Evolutionary conservation across 1,140 invertebrate genomes (phyloP).

Genomic region (Portunus trituberculatus): DNA sequence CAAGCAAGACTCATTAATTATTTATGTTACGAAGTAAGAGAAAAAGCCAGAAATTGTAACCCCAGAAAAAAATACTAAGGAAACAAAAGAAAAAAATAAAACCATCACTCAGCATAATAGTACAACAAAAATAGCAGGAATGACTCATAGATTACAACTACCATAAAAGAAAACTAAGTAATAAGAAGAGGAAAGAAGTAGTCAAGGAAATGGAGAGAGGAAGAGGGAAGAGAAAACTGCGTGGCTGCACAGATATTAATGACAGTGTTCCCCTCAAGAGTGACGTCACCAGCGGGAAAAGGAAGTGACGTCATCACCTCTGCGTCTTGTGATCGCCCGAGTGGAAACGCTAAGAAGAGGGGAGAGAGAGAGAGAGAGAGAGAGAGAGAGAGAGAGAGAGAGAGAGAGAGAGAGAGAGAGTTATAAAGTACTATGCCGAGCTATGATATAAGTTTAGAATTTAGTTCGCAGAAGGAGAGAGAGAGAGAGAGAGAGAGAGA

Average conservation of each 20-base stretch:
- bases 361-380: constrained; percentile 42
- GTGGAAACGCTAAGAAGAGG: background rate
- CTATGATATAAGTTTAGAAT: background rate
- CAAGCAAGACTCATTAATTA: too few species aligned
- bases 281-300: background rate
- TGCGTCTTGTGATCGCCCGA: background rate
- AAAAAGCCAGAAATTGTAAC: background rate
- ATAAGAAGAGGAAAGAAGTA: background rate
- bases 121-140: too few species aligned
- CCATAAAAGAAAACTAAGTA: too few species aligned
- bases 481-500: constrained; percentile 20
- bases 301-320: background rate
- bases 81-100: too few species aligned
- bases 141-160: too few species aligned
- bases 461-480: background rate
- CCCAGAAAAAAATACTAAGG: too few species aligned
- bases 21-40: too few species aligned
- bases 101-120: too few species aligned
- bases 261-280: background rate
- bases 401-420: constrained; percentile 35
- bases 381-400: constrained; percentile 53
- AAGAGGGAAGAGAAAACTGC: too few species aligned
- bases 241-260: background rate
- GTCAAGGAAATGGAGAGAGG: background rate
- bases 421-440: background rate